Conservation (phyloP, 2,113 vertebrate genomes). For the Castor canadensis region DNA sequence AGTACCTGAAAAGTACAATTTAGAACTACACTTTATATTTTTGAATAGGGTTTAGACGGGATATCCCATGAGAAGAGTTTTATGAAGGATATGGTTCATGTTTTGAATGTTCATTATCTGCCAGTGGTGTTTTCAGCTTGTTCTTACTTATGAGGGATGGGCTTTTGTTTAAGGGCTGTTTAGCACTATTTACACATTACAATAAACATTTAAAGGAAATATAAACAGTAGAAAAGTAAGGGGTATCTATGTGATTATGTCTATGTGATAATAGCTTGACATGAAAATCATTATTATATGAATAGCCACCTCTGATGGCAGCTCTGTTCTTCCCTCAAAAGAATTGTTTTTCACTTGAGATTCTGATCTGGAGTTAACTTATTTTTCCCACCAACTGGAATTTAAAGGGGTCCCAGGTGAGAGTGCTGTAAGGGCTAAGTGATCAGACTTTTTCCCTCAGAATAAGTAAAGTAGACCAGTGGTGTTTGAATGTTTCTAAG, state of each 20-base stretch:
- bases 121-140: neutral
- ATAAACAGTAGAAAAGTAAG: neutral
- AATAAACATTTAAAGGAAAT: neutral
- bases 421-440: neutral
- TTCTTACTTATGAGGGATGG: neutral
- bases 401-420: neutral
- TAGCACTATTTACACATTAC: neutral
- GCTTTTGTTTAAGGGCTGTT: neutral
- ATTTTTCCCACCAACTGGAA: neutral
- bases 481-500: neutral
- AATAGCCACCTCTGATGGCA: neutral
- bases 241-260: neutral
- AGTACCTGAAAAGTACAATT: neutral
- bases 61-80: neutral
- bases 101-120: conserved; percentile 32
- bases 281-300: neutral
- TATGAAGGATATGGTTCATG: conserved; percentile 36
- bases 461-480: neutral
- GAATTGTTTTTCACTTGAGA: neutral
- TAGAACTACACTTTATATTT: neutral
- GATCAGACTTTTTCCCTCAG: neutral
- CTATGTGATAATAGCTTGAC: neutral
- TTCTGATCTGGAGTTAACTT: neutral
- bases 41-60: neutral
- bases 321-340: neutral